Conservation (phyloP, 2,113 vertebrate species). For the Corythaeola cristata region DNA sequence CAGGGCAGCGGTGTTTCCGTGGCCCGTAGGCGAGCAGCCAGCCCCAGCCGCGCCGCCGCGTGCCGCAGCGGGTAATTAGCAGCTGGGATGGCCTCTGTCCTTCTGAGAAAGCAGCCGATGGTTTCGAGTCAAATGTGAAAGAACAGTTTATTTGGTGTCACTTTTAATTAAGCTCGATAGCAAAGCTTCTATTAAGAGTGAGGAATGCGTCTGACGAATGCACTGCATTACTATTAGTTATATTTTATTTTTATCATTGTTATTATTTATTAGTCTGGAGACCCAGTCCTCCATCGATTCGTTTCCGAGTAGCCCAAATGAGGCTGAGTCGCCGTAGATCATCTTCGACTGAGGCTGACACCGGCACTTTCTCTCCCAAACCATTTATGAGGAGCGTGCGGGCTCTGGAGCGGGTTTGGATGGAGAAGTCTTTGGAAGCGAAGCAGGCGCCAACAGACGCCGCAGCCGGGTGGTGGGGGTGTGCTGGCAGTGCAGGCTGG, state of each 20-base stretch:
- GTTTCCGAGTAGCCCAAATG: background rate
- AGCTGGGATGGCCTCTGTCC: background rate
- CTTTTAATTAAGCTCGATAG: constrained; percentile 1
- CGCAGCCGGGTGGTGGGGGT: background rate
- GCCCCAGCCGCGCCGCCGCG: background rate
- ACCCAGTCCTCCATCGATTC: background rate
- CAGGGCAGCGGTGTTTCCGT: background rate
- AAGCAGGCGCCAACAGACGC: background rate
- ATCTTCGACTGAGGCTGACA: background rate
- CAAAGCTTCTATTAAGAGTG: background rate
- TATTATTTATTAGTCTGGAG: constrained; percentile 51
- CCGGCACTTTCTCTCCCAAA: background rate
- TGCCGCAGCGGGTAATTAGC: background rate
- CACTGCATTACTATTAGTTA: background rate
- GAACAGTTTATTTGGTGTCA: background rate
- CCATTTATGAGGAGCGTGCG: fast-evolving
- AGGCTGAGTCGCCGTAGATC: background rate
- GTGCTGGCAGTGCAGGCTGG: background rate
- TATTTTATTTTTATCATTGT: constrained; percentile 13
- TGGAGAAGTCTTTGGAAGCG: background rate
- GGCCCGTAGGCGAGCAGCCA: fast-evolving
- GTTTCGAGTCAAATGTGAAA: background rate
- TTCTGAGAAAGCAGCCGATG: background rate
- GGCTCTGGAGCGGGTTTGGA: background rate
- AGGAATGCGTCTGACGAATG: background rate